A percentile compares a stretch with the other conserved stretches of the same genome.
phyloP scores from a whole-genome alignment of 2,113 vertebrate species.

The Mus spicilegus region DNA sequence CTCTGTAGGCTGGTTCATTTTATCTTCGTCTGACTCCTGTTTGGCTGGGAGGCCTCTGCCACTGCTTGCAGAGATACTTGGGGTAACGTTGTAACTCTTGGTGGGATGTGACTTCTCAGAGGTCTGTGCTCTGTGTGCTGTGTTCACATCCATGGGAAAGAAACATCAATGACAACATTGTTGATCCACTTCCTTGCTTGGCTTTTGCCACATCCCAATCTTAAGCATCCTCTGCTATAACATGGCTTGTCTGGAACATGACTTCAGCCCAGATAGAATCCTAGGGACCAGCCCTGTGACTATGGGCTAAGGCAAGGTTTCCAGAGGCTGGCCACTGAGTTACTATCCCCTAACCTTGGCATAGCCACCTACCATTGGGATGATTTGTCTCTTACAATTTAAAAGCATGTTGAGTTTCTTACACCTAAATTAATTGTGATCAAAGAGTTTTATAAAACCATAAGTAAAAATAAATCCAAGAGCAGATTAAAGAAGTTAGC shows the following conservation, averaged over 20 bases:
- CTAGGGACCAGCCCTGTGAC: background rate
- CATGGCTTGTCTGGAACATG: background rate
- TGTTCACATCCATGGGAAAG: background rate
- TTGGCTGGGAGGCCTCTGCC: background rate
- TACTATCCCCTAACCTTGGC: background rate
- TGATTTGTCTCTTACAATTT: background rate
- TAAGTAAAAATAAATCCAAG: constrained; percentile 57
- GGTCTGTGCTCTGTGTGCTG: background rate
- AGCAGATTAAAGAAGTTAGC: constrained; percentile 29
- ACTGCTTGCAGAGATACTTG: background rate
- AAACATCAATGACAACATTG: background rate
- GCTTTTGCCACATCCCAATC: constrained; percentile 38
- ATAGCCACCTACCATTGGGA: background rate
- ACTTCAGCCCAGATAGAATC: background rate
- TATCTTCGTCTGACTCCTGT: background rate
- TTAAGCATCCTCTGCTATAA: background rate
- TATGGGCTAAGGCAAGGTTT: background rate
- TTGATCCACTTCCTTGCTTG: background rate
- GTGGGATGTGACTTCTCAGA: background rate
- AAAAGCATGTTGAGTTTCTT: background rate
- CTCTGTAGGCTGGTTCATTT: background rate
- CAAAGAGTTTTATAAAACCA: constrained; percentile 16
- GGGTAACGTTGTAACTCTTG: background rate
- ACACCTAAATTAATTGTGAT: constrained; percentile 52
- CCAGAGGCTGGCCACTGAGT: background rate